Conservation (phyloP, 2,888 invertebrate species). For the Plebejus anna region DNA sequence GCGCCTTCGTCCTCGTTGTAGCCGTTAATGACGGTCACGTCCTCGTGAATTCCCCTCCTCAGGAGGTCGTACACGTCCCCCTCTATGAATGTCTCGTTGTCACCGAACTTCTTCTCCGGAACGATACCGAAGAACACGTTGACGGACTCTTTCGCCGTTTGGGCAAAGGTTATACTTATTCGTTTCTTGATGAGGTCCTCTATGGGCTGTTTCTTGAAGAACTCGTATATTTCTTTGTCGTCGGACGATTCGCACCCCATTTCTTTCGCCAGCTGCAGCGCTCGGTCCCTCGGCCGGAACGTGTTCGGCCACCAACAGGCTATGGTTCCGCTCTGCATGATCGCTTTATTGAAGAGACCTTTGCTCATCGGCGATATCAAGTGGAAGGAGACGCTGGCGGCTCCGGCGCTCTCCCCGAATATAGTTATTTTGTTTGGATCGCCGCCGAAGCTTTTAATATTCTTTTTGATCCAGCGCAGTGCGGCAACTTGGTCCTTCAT, state of each 20-base stretch:
- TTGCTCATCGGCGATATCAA: constrained; percentile 66
- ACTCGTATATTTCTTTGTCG: constrained; percentile 51
- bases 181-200: constrained; percentile 41
- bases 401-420: constrained; percentile 71
- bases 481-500: constrained; percentile 72
- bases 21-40: constrained; percentile 84
- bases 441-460: constrained; percentile 62
- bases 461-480: constrained; percentile 61
- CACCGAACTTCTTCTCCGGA: constrained; percentile 51
- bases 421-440: constrained; percentile 64
- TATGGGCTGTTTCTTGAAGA: constrained; percentile 50
- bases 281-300: constrained; percentile 71
- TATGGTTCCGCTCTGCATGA: constrained; percentile 85
- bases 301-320: constrained; percentile 75
- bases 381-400: constrained; percentile 53
- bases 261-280: constrained; percentile 48
- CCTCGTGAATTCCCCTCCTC: constrained; percentile 54
- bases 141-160: constrained; percentile 35
- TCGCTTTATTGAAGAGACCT: constrained; percentile 70
- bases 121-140: constrained; percentile 45
- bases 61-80: constrained; percentile 35
- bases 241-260: constrained; percentile 53
- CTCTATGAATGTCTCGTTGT: constrained; percentile 51
- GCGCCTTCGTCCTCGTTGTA: constrained; percentile 85
- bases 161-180: not conserved